phyloP scores from a whole-genome alignment of 2,888 invertebrate species.

The Agrotis clavis region DNA sequence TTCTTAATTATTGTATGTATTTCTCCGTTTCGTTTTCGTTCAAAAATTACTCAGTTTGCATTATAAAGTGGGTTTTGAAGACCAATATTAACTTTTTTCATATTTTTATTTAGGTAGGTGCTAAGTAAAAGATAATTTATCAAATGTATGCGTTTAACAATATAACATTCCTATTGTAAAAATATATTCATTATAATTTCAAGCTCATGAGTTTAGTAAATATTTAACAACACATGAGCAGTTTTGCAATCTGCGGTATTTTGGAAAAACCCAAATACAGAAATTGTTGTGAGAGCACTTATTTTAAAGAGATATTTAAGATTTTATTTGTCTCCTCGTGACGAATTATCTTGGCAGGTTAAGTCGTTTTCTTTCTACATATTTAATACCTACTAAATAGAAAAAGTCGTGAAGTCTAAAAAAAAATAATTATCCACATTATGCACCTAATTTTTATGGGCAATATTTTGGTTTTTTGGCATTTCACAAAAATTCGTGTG shows the following conservation, averaged over 20 bases:
- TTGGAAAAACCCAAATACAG: conserved; percentile 47
- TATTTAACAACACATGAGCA: conserved; percentile 24
- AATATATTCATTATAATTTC: conserved; percentile 36
- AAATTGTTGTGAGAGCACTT: conserved; percentile 12
- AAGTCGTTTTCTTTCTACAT: background rate
- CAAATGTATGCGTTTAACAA: background rate
- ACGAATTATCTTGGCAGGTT: background rate
- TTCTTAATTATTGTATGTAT: background rate
- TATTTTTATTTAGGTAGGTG: background rate
- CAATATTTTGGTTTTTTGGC: background rate
- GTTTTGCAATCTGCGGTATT: conserved; percentile 41
- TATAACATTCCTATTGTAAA: conserved; percentile 1
- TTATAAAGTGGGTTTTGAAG: background rate
- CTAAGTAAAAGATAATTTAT: background rate
- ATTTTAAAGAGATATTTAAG: conserved; percentile 1
- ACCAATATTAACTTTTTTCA: background rate
- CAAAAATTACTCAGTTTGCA: too few species aligned
- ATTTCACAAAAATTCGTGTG: too few species aligned
- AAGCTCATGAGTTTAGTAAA: conserved; percentile 42
- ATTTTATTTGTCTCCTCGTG: background rate
- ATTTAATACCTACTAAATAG: background rate
- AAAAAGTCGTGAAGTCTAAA: background rate
- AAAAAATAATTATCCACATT: background rate
- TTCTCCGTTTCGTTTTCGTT: background rate
- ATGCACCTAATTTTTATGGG: background rate